phyloP scores from a whole-genome alignment of 1,140 invertebrate species.

The Hylaeus anthracinus region DNA sequence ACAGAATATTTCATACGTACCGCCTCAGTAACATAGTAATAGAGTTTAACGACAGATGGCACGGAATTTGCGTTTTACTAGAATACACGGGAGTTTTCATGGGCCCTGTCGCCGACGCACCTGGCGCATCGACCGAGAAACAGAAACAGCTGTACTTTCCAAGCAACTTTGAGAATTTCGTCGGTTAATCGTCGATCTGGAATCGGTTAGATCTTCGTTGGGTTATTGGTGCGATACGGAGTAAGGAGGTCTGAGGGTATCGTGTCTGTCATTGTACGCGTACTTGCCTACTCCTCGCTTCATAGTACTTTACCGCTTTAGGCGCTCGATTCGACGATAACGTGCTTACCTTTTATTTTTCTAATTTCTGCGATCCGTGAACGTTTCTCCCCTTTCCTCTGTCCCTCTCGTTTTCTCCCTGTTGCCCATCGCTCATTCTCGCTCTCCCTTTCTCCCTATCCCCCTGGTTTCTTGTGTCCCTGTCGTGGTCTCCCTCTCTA shows the following conservation, averaged over 20 bases:
- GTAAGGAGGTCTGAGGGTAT: constrained; percentile 40
- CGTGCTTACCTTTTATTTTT: constrained; percentile 51
- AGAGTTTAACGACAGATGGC: constrained; percentile 70
- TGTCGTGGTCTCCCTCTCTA: neutral
- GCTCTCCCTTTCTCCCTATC: neutral
- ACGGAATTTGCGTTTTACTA: constrained; percentile 37
- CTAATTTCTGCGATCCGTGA: constrained; percentile 41
- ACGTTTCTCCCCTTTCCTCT: constrained; percentile 29
- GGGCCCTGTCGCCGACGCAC: constrained; percentile 55
- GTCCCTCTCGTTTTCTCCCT: neutral
- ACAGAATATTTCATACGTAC: constrained; percentile 11
- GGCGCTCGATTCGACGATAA: constrained; percentile 45
- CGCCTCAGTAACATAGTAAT: neutral
- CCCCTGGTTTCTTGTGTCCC: neutral
- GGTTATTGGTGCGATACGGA: constrained; percentile 36
- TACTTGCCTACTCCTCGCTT: constrained; percentile 26
- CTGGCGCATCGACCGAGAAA: constrained; percentile 69
- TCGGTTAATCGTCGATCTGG: constrained; percentile 46
- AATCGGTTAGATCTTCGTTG: constrained; percentile 23
- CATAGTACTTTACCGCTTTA: constrained; percentile 45
- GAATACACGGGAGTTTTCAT: constrained; percentile 44
- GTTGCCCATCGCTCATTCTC: neutral
- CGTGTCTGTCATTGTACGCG: constrained; percentile 45
- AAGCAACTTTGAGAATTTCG: constrained; percentile 53
- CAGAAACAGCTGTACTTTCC: constrained; percentile 71